Conservation (phyloP, 2,113 vertebrate species). For the Lampris megalopsis region DNA sequence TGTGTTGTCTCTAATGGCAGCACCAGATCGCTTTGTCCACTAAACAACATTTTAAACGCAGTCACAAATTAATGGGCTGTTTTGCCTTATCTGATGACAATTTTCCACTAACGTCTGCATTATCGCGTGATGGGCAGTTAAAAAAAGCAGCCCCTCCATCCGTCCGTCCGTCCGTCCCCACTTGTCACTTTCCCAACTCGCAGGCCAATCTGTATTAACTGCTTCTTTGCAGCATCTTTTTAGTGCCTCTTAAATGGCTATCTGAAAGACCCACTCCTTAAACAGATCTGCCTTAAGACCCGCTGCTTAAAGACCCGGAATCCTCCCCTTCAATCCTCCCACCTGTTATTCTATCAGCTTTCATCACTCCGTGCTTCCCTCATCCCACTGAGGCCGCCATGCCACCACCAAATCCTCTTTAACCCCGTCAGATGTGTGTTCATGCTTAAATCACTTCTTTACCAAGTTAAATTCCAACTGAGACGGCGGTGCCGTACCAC, state of each 20-base stretch:
- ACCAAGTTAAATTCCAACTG: not conserved
- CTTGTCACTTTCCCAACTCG: not conserved
- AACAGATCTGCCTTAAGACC: no score
- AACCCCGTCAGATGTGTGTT: not conserved
- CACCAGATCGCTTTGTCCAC: no score
- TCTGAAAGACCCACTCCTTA: not conserved
- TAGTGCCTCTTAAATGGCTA: constrained; percentile 26
- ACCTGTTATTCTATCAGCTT: constrained; percentile 50
- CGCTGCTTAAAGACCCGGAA: no score
- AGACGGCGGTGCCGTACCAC: not conserved
- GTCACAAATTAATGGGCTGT: no score
- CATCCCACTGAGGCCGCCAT: not conserved
- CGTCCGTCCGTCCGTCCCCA: not conserved
- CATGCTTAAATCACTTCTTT: not conserved
- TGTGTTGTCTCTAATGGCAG: no score
- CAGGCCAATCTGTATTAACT: constrained; percentile 16
- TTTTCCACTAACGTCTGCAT: no score
- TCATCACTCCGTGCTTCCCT: constrained; percentile 35
- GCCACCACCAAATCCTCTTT: not conserved
- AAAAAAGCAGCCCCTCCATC: not conserved
- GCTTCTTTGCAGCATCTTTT: constrained; percentile 27
- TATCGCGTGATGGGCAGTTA: not conserved
- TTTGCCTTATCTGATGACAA: no score
- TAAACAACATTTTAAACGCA: no score
- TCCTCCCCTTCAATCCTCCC: constrained; percentile 8